Conservation (phyloP, 2,113 vertebrate genomes). For the Hylia prasina region DNA sequence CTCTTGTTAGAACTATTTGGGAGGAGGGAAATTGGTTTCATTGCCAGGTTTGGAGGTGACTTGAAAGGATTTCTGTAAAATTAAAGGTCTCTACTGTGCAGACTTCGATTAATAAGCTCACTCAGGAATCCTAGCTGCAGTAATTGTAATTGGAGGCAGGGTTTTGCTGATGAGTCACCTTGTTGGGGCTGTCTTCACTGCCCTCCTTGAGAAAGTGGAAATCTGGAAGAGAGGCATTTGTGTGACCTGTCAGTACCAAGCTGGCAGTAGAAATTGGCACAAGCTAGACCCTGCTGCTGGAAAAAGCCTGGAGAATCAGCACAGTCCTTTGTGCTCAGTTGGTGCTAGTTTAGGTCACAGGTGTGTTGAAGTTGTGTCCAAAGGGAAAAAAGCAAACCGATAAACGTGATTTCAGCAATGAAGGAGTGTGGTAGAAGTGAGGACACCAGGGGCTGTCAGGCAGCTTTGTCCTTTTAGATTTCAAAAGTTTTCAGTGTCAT, state of each 20-base stretch:
- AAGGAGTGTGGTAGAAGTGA: background rate
- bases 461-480: background rate
- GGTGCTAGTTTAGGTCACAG: background rate
- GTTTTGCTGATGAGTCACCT: conserved; percentile 34
- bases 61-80: conserved; percentile 24
- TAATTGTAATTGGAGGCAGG: conserved; percentile 20
- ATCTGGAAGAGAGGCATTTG: background rate
- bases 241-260: conserved; percentile 1
- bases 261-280: conserved; percentile 30
- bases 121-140: conserved; percentile 11
- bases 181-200: background rate
- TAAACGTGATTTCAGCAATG: background rate
- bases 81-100: background rate
- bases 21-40: background rate
- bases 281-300: conserved; percentile 2
- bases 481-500: background rate
- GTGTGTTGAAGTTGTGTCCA: background rate
- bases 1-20: background rate
- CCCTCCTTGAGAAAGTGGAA: conserved; percentile 1
- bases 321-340: background rate
- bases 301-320: conserved; percentile 14
- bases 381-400: background rate
- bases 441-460: background rate
- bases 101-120: conserved; percentile 2
- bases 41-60: conserved; percentile 32